Evolutionary conservation across 2,113 vertebrate species (phyloP).

Genomic region (Pituophis catenifer): DNA sequence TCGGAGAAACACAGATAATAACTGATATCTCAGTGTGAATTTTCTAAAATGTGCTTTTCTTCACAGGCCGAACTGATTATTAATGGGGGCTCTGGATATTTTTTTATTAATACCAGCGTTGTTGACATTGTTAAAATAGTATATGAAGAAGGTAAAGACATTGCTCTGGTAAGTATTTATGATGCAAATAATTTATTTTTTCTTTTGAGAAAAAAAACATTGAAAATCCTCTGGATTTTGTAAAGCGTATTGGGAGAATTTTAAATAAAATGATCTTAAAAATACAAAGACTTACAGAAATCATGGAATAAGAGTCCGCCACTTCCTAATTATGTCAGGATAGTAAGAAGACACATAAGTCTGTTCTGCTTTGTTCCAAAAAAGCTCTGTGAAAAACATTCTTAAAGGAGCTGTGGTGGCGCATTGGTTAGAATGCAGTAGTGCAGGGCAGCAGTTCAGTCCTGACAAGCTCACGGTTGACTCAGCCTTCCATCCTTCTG

Average conservation of each 20-base stretch:
- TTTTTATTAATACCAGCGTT: conserved; percentile 85
- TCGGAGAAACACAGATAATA: not conserved
- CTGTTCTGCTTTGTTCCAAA: not conserved
- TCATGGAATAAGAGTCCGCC: not conserved
- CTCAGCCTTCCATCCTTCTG: not conserved
- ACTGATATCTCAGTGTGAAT: not conserved
- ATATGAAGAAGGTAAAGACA: conserved; percentile 76
- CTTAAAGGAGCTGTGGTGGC: not conserved
- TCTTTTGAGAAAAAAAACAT: not conserved
- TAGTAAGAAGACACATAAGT: not conserved
- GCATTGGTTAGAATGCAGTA: not conserved
- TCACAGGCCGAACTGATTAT: conserved; percentile 80
- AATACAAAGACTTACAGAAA: not conserved
- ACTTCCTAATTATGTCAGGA: not conserved
- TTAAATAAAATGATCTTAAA: not conserved
- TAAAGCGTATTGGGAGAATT: not conserved
- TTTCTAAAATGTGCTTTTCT: not conserved
- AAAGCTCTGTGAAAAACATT: not conserved
- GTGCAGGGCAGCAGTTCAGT: not conserved
- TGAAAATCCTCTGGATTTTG: not conserved
- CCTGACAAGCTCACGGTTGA: not conserved
- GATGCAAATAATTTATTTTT: not conserved
- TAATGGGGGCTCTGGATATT: conserved; percentile 89
- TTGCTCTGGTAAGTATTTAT: conserved; percentile 76
- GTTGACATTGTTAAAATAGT: conserved; percentile 71